phyloP scores from a whole-genome alignment of 2,797 vertebrate genomes.

The Euphonia xanthogaster region DNA sequence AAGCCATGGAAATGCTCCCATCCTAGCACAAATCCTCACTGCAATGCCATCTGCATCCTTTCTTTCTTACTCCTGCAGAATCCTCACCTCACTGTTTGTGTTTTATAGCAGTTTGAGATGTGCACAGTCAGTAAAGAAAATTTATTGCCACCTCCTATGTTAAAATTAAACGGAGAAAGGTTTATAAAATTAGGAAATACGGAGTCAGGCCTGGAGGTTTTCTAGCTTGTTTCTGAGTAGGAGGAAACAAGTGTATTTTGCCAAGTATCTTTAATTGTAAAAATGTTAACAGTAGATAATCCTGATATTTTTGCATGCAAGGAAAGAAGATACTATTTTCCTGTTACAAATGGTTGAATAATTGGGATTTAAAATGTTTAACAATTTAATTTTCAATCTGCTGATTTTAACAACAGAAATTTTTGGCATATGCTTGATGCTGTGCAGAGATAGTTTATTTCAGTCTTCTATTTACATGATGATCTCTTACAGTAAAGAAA shows the following conservation, averaged over 20 bases:
- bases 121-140: not conserved
- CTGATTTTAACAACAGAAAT: not conserved
- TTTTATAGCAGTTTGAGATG: not conserved
- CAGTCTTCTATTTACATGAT: not conserved
- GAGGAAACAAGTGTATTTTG: not conserved
- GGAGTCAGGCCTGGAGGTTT: not conserved
- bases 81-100: not conserved
- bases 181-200: not conserved
- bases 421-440: not conserved
- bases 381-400: not conserved
- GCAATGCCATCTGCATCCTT: not conserved
- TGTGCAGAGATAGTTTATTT: not conserved
- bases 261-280: not conserved
- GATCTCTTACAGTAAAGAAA: not conserved
- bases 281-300: not conserved
- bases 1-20: not conserved
- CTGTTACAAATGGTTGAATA: not conserved
- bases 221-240: not conserved
- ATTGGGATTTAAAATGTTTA: not conserved
- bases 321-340: not conserved
- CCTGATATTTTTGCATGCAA: not conserved
- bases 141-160: not conserved
- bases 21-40: not conserved
- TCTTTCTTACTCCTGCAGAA: constrained; percentile 7
- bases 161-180: not conserved